phyloP scores from a whole-genome alignment of 2,797 vertebrate genomes.

The Distichodus sexfasciatus region DNA sequence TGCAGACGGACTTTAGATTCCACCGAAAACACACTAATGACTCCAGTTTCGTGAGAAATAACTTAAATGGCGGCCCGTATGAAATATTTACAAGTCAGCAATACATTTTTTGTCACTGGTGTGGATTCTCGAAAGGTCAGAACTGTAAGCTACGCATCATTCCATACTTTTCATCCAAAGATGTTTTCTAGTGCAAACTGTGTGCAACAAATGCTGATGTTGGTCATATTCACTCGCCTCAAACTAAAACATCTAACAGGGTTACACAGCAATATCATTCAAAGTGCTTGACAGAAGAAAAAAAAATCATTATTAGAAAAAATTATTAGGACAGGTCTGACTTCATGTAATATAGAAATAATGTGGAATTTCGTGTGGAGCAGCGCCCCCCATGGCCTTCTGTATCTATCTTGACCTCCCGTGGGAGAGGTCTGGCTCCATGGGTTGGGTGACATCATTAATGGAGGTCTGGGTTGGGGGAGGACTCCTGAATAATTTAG shows the following conservation, averaged over 20 bases:
- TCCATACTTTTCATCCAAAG: background rate
- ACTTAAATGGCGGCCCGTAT: background rate
- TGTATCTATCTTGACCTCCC: conserved; percentile 62
- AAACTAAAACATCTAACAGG: too few relatives aligned
- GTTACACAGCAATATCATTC: too few relatives aligned
- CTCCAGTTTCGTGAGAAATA: background rate
- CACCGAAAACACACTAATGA: background rate
- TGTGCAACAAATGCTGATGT: too few relatives aligned
- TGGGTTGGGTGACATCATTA: conserved; percentile 74
- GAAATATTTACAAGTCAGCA: background rate
- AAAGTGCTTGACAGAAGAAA: too few relatives aligned
- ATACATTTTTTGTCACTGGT: too few relatives aligned
- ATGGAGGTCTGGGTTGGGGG: conserved; percentile 65
- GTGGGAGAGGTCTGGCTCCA: conserved; percentile 66
- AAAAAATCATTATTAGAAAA: too few relatives aligned
- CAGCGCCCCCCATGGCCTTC: conserved; percentile 41
- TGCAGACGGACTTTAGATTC: conserved; percentile 8
- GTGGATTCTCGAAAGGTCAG: too few relatives aligned
- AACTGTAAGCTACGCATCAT: too few relatives aligned
- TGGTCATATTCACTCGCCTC: too few relatives aligned
- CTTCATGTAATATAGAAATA: too few relatives aligned
- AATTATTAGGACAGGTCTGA: too few relatives aligned
- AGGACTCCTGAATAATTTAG: conserved; percentile 78
- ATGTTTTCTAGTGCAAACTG: too few relatives aligned
- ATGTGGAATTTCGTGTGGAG: conserved; percentile 34